Percentiles rank a stretch among this genome's conserved stretches.
These are phyloP conservation scores for Seriola dumerili DNA, from an alignment of 2,113 vertebrate genomes.

Conservation along the genomic window DNA sequence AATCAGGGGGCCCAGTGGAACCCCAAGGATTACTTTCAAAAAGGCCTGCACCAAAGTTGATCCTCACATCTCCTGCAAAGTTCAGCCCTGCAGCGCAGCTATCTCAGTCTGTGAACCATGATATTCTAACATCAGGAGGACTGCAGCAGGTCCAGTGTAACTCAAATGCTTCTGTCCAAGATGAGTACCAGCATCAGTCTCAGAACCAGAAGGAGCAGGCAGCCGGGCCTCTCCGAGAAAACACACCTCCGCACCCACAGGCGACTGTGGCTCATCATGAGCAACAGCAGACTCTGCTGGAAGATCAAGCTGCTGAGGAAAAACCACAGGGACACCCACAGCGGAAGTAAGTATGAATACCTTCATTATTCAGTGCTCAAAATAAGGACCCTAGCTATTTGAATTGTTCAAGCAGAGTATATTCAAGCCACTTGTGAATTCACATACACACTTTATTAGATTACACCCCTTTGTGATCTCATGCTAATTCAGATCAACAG, in stretches of 20 bases:
- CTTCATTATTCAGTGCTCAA: not conserved
- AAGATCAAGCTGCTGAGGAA: not conserved
- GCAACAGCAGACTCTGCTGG: not conserved
- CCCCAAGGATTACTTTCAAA: slow-evolving; percentile 88
- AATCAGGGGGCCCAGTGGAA: slow-evolving; percentile 89
- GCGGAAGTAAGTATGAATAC: not conserved
- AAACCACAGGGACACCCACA: not conserved
- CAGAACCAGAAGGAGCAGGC: not conserved
- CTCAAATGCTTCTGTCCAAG: not conserved
- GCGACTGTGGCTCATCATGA: not conserved
- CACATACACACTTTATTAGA: not conserved
- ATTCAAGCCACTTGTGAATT: not conserved
- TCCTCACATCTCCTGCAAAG: slow-evolving; percentile 60
- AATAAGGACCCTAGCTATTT: not conserved
- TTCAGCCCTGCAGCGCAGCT: slow-evolving; percentile 60
- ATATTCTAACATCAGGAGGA: not conserved
- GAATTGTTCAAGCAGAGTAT: not conserved
- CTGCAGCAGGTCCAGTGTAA: not conserved
- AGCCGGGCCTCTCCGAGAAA: not conserved
- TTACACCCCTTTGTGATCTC: not conserved
- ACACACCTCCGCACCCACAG: not conserved
- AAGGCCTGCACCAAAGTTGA: slow-evolving; percentile 84
- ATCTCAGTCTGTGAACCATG: slow-evolving; percentile 48
- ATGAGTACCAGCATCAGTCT: not conserved
- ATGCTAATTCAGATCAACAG: not conserved